Evolutionary conservation across 35 echinoderm and acorn worm genomes (phyloP), one percentile per base, ranked within the genome.

Genomic region (Strongylocentrotus purpuratus): DNA sequence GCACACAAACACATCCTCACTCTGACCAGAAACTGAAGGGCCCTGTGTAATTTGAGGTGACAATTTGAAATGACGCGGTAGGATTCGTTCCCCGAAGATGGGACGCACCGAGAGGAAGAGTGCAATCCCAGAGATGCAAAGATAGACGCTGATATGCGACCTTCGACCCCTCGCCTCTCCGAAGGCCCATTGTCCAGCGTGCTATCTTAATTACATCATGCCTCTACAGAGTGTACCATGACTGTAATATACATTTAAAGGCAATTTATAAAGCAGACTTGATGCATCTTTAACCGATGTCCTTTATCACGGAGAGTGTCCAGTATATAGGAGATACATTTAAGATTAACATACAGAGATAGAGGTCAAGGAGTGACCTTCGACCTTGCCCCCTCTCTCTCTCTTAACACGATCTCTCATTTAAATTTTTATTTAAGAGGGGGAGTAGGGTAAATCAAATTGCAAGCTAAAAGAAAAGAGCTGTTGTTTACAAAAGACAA

Each of bases 41-140:
- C 91, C 91, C 33, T 33, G 10, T 93, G 91, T 93, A 93, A 93
- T 93, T 55, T 46, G 48, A 93, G 91, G 91, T 46, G 47, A 58
- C 91, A 93, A 50, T 93, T 93, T 33, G 32, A 93, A 93, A 93
- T 78, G 65, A n/a, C 18, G 65, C n/a, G 65, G 65, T 78, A 78
- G 20, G 65, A 78, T 78, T 78, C 65, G 7, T n/a, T 78, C 65
- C 65, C 65, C 20, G 18, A 78, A 78, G 65, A 78, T 3, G 7
- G 65, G 65, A 78, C 65, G 65, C 7, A 78, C 22, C 7, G 20
- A 78, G 7, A 28, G 28, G 25, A 3, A n/a, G 20, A 78, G 65
- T 78, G 65, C 65, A 28, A 78, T 78, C 20, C 65, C 20, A 78
- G 65, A 78, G 65, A 78, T 78, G 20, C 65, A 7, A 28, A 58